Evolutionary conservation across 2,113 vertebrate genomes (phyloP).

Genomic region (Sclerurus mexicanus): DNA sequence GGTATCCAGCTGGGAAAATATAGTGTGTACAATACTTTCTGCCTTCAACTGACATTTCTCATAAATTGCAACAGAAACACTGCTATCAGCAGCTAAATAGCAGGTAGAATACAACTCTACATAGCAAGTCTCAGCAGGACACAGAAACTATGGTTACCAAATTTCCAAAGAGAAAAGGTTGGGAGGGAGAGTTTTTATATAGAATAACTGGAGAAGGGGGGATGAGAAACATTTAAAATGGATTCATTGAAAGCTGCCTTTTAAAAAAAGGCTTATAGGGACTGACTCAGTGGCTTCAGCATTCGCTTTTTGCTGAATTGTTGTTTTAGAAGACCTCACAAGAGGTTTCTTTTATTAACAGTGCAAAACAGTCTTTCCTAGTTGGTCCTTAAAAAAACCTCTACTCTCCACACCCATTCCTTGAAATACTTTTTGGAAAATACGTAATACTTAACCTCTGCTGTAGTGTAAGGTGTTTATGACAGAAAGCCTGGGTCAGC

Average conservation of each 20-base stretch:
- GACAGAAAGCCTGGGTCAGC: background rate
- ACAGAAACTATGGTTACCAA: slow-evolving; percentile 77
- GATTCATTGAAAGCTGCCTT: slow-evolving; percentile 63
- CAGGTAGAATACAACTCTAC: slow-evolving; percentile 75
- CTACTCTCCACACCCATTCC: background rate
- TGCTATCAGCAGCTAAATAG: slow-evolving; percentile 83
- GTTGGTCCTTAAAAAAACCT: background rate
- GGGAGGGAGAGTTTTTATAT: slow-evolving; percentile 53
- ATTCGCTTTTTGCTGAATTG: slow-evolving; percentile 60
- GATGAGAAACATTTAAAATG: slow-evolving; percentile 59
- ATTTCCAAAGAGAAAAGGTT: slow-evolving; percentile 67
- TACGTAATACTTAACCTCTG: background rate
- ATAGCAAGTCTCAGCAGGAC: slow-evolving; percentile 78
- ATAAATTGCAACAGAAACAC: slow-evolving; percentile 84
- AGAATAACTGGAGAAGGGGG: slow-evolving; percentile 7
- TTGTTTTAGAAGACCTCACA: slow-evolving; percentile 70
- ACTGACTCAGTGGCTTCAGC: slow-evolving; percentile 30
- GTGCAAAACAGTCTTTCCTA: background rate
- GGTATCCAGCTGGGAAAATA: slow-evolving; percentile 85
- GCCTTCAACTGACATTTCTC: slow-evolving; percentile 81
- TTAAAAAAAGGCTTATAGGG: slow-evolving; percentile 7
- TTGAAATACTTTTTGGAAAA: slow-evolving; percentile 35
- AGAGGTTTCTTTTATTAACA: slow-evolving; percentile 59
- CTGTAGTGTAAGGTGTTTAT: background rate
- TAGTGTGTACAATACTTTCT: slow-evolving; percentile 79